Conservation (phyloP, 2,797 vertebrate species). For the Hapalemur alaotrensis region DNA sequence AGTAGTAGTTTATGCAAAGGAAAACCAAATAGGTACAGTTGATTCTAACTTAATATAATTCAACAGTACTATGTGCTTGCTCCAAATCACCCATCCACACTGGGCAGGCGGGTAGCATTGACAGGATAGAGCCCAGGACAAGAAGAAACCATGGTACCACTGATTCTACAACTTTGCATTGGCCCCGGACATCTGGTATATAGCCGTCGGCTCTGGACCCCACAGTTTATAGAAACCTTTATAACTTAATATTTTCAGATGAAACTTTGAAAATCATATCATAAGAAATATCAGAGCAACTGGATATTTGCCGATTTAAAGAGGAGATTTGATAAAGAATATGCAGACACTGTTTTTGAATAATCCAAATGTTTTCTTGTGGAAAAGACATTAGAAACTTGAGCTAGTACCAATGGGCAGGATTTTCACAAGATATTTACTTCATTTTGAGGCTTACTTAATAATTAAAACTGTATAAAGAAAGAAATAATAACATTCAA, state of each 20-base stretch:
- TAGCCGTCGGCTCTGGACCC: neutral
- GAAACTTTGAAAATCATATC: neutral
- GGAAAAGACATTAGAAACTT: neutral
- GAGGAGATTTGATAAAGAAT: neutral
- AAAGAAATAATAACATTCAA: neutral
- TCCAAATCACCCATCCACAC: neutral
- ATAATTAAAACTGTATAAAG: neutral
- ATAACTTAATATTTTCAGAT: neutral
- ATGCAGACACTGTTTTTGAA: neutral
- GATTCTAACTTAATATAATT: neutral
- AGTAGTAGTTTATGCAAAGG: neutral
- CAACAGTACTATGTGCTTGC: neutral
- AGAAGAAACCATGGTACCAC: neutral
- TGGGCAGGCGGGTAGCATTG: neutral
- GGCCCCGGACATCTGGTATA: neutral
- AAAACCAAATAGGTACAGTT: neutral
- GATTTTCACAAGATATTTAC: neutral
- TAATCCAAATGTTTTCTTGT: neutral
- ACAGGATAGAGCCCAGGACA: neutral
- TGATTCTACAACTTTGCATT: neutral
- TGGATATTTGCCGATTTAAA: neutral
- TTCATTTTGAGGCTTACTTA: neutral
- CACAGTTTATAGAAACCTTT: neutral
- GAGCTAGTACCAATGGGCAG: neutral
- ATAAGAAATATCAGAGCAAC: neutral